A percentile compares a stretch with the other conserved stretches of the same genome.
These are phyloP conservation scores for Drosophila putrida DNA, from an alignment of 2,888 invertebrate genomes.

Conservation along the genomic window DNA sequence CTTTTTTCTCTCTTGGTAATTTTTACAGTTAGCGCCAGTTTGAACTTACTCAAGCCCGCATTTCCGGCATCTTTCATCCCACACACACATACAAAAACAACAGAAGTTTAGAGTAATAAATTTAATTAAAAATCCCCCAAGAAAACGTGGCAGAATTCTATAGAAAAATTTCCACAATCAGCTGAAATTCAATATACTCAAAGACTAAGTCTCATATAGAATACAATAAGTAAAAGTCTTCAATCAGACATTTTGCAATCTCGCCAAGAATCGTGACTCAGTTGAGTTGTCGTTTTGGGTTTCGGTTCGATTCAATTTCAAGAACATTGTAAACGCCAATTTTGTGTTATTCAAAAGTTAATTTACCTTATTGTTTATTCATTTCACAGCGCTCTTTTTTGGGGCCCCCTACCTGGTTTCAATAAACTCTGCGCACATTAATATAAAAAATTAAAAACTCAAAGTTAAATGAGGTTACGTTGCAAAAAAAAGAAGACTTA, in stretches of 20 bases:
- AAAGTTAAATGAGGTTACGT: conserved; percentile 47
- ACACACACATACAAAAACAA: conserved; percentile 27
- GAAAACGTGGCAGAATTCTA: conserved; percentile 30
- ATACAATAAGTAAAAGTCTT: conserved; percentile 35
- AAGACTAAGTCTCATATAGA: conserved; percentile 12
- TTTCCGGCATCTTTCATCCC: conserved; percentile 38
- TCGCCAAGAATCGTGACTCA: conserved; percentile 34
- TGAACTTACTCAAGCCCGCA: conserved; percentile 41
- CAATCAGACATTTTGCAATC: conserved; percentile 35
- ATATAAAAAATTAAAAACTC: conserved; percentile 15
- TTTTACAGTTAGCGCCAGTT: conserved; percentile 18
- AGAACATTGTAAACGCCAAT: conserved; percentile 22
- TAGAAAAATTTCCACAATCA: conserved; percentile 45
- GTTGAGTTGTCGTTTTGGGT: conserved; percentile 22
- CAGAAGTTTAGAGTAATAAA: conserved; percentile 34
- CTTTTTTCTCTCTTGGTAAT: conserved; percentile 7
- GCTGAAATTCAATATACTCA: conserved; percentile 24
- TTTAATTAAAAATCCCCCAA: conserved; percentile 47
- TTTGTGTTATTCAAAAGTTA: conserved; percentile 51
- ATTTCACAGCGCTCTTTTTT: conserved; percentile 40
- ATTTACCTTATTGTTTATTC: conserved; percentile 73
- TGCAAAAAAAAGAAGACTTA: conserved; percentile 49
- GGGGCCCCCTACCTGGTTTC: conserved; percentile 24
- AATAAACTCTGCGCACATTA: conserved; percentile 41
- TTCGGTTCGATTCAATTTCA: conserved; percentile 14